phyloP scores from a whole-genome alignment of 2,888 invertebrate genomes.

The Tortricodes alternella region DNA sequence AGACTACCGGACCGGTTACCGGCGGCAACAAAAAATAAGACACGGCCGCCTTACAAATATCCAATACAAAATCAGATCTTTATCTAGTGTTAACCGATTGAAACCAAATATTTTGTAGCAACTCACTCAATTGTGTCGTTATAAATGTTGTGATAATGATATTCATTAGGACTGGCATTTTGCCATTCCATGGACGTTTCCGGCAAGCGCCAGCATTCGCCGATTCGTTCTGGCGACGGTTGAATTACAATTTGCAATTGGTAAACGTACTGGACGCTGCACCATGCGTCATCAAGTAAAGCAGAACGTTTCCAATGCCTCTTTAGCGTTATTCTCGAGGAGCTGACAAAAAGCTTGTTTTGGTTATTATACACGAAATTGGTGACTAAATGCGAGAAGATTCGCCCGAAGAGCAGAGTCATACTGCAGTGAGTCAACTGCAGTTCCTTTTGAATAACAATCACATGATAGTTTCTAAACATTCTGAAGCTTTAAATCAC shows the following conservation, averaged over 20 bases:
- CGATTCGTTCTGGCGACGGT: conserved; percentile 68
- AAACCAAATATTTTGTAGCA: conserved; percentile 8
- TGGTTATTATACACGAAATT: neutral
- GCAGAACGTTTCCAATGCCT: conserved; percentile 44
- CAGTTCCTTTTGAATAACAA: too few relatives aligned
- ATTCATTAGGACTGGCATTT: conserved; percentile 65
- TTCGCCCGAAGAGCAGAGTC: conserved; percentile 3
- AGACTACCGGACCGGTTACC: too few relatives aligned
- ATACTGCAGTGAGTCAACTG: conserved; percentile 16
- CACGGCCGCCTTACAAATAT: neutral
- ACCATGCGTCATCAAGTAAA: conserved; percentile 61
- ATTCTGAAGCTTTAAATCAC: neutral
- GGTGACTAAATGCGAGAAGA: conserved; percentile 4
- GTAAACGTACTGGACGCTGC: conserved; percentile 56
- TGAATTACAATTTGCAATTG: conserved; percentile 66
- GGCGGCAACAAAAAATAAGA: too few relatives aligned
- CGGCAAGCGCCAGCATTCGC: conserved; percentile 61
- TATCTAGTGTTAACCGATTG: conserved; percentile 1
- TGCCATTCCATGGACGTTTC: conserved; percentile 71
- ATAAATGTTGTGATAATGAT: conserved; percentile 56
- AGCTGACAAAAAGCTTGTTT: neutral
- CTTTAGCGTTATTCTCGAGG: conserved; percentile 39
- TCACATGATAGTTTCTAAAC: neutral
- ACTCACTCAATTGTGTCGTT: conserved; percentile 46
- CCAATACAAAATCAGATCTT: conserved; percentile 1